phyloP scores from a whole-genome alignment of 2,113 vertebrate genomes.

The Pleuronectes platessa region DNA sequence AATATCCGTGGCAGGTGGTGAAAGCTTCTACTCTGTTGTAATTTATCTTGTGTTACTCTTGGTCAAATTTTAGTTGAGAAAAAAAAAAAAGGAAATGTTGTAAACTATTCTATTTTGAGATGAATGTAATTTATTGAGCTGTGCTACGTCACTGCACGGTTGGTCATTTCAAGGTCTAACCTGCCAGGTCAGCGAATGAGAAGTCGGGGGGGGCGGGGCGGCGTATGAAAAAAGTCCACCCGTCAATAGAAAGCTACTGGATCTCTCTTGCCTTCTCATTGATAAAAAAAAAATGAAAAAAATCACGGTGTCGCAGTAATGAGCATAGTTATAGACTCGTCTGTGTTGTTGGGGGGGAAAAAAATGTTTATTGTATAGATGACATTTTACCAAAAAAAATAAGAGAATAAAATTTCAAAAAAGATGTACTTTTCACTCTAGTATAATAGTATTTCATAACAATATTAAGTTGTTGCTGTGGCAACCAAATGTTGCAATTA shows the following conservation, averaged over 20 bases:
- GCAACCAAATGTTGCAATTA: conserved; percentile 83
- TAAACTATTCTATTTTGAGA: conserved; percentile 84
- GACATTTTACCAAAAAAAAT: conserved; percentile 80
- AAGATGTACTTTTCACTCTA: conserved; percentile 84
- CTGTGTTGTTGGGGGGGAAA: conserved; percentile 77
- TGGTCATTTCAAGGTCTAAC: conserved; percentile 64
- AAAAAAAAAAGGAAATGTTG: conserved; percentile 66
- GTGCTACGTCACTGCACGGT: conserved; percentile 70
- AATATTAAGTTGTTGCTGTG: conserved; percentile 85
- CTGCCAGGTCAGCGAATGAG: conserved; percentile 64
- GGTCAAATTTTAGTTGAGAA: conserved; percentile 75
- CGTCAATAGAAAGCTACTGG: conserved; percentile 55
- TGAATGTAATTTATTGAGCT: conserved; percentile 87
- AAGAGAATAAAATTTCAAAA: conserved; percentile 69
- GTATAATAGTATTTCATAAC: conserved; percentile 85
- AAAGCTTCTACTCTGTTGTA: conserved; percentile 76
- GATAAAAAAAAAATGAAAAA: conserved; percentile 25
- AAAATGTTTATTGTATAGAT: conserved; percentile 82
- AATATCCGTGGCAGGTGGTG: conserved; percentile 73
- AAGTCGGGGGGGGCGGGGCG: conserved; percentile 39
- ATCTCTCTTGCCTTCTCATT: conserved; percentile 72
- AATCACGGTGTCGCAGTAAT: conserved; percentile 67
- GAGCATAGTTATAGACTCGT: conserved; percentile 76
- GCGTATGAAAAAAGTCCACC: conserved; percentile 40
- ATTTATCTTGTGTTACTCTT: conserved; percentile 74